A percentile compares a stretch with the other conserved stretches of the same genome.
These are phyloP conservation scores for Rhyacophila evoluta DNA, from an alignment of 2,888 invertebrate species.

Conservation along the genomic window DNA sequence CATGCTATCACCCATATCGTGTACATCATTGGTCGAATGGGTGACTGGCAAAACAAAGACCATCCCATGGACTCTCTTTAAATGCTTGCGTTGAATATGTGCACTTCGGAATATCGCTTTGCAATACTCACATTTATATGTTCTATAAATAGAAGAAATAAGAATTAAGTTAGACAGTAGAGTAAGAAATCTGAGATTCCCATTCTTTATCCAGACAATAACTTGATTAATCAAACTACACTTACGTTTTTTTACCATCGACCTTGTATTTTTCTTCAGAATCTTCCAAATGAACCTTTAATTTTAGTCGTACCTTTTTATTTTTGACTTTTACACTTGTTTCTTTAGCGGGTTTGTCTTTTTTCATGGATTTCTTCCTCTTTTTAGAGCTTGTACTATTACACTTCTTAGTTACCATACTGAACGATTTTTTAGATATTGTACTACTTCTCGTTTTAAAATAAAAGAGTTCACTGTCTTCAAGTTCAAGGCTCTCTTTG, in stretches of 20 bases:
- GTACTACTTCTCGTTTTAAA: not conserved
- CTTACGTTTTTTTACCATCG: not conserved
- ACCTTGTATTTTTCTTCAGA: not conserved
- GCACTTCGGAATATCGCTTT: slow-evolving; percentile 8
- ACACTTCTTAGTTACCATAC: not conserved
- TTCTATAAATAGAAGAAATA: not conserved
- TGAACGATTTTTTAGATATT: not conserved
- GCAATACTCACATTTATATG: slow-evolving; percentile 11
- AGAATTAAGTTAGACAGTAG: too few relatives aligned
- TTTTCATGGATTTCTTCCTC: not conserved
- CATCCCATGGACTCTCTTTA: not conserved
- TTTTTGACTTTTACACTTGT: not conserved
- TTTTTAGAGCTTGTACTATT: not conserved
- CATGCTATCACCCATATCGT: not conserved
- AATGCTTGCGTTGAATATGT: not conserved
- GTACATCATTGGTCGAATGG: not conserved
- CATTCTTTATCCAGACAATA: too few relatives aligned
- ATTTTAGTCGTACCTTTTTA: not conserved
- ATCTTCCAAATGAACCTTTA: not conserved
- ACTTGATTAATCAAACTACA: too few relatives aligned
- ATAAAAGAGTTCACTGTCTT: not conserved
- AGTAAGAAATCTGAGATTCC: not conserved
- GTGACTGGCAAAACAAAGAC: not conserved
- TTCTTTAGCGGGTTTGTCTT: not conserved
- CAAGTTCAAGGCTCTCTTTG: not conserved